Evolutionary conservation across 2,888 invertebrate species (phyloP).

Genomic region (Daptonema setosum): DNA sequence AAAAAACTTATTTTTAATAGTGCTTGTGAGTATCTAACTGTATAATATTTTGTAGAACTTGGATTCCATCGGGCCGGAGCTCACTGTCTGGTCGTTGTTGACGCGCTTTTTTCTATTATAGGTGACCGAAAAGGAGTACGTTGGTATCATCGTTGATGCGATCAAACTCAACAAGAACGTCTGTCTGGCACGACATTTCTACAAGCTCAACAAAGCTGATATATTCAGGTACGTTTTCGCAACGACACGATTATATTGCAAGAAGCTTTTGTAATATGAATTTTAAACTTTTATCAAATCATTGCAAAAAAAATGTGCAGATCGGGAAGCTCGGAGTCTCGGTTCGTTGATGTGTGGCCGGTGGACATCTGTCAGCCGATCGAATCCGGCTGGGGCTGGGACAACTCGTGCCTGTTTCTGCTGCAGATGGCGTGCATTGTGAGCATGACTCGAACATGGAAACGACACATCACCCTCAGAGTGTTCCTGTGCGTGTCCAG

Average conservation of each 20-base stretch:
- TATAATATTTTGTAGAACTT: too few species aligned
- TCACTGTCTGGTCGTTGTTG: too few species aligned
- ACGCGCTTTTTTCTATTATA: too few species aligned
- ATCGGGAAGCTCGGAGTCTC: not conserved
- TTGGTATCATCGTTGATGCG: conserved; percentile 61
- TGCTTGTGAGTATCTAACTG: too few species aligned
- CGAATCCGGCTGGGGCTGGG: conserved; percentile 52
- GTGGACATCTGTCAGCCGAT: conserved; percentile 62
- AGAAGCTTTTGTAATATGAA: not conserved
- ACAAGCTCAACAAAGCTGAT: conserved; percentile 52
- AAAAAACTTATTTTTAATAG: too few species aligned
- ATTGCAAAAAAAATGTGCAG: too few species aligned
- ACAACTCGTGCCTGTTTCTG: conserved; percentile 62
- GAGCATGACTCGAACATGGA: conserved; percentile 52
- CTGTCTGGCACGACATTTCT: conserved; percentile 74
- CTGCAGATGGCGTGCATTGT: conserved; percentile 78
- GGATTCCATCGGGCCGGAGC: too few species aligned
- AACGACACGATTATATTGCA: not conserved
- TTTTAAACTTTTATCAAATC: too few species aligned
- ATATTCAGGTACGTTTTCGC: conserved; percentile 32
- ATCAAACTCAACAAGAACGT: conserved; percentile 80
- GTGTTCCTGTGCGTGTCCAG: conserved; percentile 48
- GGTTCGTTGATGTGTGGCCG: conserved; percentile 88
- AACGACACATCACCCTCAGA: conserved; percentile 51
- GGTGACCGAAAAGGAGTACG: conserved; percentile 43